Percentiles rank a stretch among this genome's conserved stretches.
Evolutionary conservation across 2,888 invertebrate genomes (phyloP).

Genomic region (Agapostemon virescens): DNA sequence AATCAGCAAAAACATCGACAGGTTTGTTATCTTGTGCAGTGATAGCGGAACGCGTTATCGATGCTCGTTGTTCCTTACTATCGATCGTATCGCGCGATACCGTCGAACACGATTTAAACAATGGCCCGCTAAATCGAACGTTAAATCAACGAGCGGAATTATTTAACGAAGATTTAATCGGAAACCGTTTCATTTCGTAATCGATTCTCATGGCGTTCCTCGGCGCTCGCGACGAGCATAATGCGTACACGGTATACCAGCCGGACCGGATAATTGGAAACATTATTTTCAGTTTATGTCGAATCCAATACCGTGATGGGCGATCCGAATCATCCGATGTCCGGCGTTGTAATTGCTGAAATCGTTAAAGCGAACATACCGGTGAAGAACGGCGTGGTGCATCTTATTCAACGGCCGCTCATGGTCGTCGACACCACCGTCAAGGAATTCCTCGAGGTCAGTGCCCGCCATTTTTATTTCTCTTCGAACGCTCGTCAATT

Average conservation of each 20-base stretch:
- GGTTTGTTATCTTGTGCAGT: too few relatives aligned
- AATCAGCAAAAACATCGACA: too few relatives aligned
- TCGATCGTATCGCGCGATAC: not conserved
- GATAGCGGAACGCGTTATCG: too few relatives aligned
- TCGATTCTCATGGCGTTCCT: not conserved
- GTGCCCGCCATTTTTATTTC: slow-evolving; percentile 67
- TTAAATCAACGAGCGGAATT: not conserved
- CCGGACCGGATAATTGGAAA: slow-evolving; percentile 24
- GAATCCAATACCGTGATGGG: slow-evolving; percentile 92
- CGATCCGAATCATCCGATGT: slow-evolving; percentile 86
- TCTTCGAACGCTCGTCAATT: not conserved
- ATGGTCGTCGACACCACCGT: slow-evolving; percentile 96
- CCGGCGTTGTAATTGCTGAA: slow-evolving; percentile 92
- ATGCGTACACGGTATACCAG: not conserved
- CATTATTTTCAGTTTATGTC: slow-evolving; percentile 86
- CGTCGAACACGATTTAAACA: not conserved
- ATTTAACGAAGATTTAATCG: slow-evolving; percentile 15
- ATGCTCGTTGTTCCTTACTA: not conserved
- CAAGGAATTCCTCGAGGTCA: slow-evolving; percentile 92
- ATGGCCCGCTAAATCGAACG: not conserved
- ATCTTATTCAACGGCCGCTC: slow-evolving; percentile 94
- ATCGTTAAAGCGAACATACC: slow-evolving; percentile 95
- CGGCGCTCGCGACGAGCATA: not conserved
- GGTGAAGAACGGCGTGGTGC: slow-evolving; percentile 94
- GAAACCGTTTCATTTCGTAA: slow-evolving; percentile 12